Base-by-base conservation (phyloP, 1,140 invertebrate genomes). In the Macrobrachium rosenbergii region DNA sequence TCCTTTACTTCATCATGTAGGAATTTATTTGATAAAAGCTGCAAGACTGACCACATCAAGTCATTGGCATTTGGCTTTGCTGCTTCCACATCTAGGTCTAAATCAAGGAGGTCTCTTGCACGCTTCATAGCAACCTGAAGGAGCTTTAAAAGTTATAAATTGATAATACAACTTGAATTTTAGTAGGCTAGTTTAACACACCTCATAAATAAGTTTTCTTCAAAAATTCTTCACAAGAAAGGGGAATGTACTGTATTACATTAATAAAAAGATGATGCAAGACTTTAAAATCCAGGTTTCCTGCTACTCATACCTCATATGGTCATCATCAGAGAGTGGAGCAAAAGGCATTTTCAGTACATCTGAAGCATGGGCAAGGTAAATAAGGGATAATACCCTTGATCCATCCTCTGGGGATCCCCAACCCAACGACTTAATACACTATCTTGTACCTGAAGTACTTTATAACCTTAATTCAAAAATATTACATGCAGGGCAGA, bases 261-360 rank as follows among this genome's bases (percentile, higher is more conserved):
- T 45, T 45, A 76, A 28, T 11, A 43, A 43, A 28, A 37, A 28
- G 43, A 2, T 76, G 23, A 28, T 76, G 8, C 12, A 52, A 12
- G 1, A 19, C 16, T 43, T n/a, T n/a, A n/a, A n/a, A n/a, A 76
- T 45, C 10, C 8, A 28, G 43, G 12, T 37, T 12, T 11, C 73
- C 8, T 19, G n/a, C 28, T 16, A 19, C 5, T 21, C 99, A 62
- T 87, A 99, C 93, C 93, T 99, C 99, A 92, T 99, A 99, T n/a
- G n/a, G 92, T 99, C 98, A 91, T 99, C 98, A 92, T 99, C 98
- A 64, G 97, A 99, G 3, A 99, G 94, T 2, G 98, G 98, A 28
- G 97, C 98, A 93, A 99, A 99, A 19, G 99, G 99, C 93, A 99
- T 99, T 93, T 99, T 99, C 8, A 99, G 93, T 19, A 99, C 99